Evolutionary conservation across 2,888 invertebrate species (phyloP).

Genomic region (Dasysyrphus tricinctus): DNA sequence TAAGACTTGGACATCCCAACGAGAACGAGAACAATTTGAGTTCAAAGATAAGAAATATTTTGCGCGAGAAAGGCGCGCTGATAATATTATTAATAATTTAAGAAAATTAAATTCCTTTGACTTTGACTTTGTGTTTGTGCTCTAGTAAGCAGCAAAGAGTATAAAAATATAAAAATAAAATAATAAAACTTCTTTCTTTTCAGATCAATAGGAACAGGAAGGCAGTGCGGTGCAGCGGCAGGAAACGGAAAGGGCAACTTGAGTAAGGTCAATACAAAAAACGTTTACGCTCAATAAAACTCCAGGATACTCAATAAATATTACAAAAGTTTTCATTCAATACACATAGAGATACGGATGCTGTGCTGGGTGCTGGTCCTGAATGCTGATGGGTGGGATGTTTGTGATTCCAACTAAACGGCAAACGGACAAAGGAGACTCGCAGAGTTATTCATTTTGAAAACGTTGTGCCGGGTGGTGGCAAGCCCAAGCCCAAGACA

Average conservation of each 20-base stretch:
- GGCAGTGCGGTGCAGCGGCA: not conserved
- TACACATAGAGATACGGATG: conserved; percentile 29
- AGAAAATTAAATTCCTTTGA: conserved; percentile 74
- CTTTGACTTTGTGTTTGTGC: conserved; percentile 44
- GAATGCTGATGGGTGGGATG: not conserved
- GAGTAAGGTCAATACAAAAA: conserved; percentile 63
- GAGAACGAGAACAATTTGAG: not conserved
- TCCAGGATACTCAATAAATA: conserved; percentile 67
- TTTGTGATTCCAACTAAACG: conserved; percentile 5
- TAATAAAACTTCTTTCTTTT: conserved; percentile 40
- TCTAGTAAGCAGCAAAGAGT: conserved; percentile 43
- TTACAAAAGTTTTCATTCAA: conserved; percentile 72
- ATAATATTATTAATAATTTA: conserved; percentile 75
- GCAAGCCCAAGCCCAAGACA: conserved; percentile 2
- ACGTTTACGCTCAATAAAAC: conserved; percentile 70
- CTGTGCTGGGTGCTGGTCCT: not conserved
- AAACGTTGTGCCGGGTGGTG: conserved; percentile 36
- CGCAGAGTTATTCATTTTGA: conserved; percentile 51
- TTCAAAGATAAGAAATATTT: conserved; percentile 47
- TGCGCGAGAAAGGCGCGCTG: conserved; percentile 58
- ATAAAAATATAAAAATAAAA: conserved; percentile 31
- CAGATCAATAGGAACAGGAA: conserved; percentile 21
- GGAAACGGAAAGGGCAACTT: conserved; percentile 34
- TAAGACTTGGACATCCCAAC: conserved; percentile 27
- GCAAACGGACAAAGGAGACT: conserved; percentile 10